Evolutionary conservation across 2,888 invertebrate genomes (phyloP), one percentile per base, ranked within the genome.

Genomic region (Brenthis hecate): DNA sequence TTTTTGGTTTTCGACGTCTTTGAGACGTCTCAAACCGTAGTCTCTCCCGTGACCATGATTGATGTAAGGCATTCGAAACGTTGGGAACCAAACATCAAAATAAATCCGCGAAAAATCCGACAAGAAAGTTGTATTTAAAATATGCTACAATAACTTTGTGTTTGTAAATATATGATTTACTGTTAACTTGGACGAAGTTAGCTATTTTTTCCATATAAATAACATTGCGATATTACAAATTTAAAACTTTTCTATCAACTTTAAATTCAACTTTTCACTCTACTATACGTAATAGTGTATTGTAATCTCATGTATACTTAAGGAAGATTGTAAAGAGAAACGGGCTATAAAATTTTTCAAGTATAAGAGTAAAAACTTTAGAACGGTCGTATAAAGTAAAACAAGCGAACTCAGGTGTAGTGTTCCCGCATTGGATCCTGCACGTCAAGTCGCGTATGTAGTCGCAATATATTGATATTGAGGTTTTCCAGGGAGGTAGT

Each of bases 341-440:
- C 60, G 57, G 56, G 51, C 58, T 61, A 57, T 69, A 69, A 65
- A 65, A 72, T 62, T 65, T 65, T 67, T 67, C 65, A 65, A 50
- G 58, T 58, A 36, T 58, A 53, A 56, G 32, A 62, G 66, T 66
- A 65, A 70, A 72, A 71, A 73, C 67, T 71, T 61, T 71, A 69
- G 61, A 68, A 56, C 65, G 68, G 63, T 62, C 62, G 56, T 63
- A 70, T 72, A 72, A 72, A 66, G 67, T 65, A 66, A 72, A 66
- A 68, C 63, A 68, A 66, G 69, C 23, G 66, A 68, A 61, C 74
- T 74, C 73, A 74, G 74, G 74, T 74, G 74, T 68, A 70, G 68
- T 56, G 57, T 56, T 72, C 64, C 62, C 58, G 66, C 64, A 69
- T 74, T 69, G 68, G 68, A 72, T 74, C 68, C 68, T 64, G 61